These are phyloP conservation scores for Mystacornis crossleyi DNA, from an alignment of 2,113 vertebrate genomes.

Conservation along the genomic window DNA sequence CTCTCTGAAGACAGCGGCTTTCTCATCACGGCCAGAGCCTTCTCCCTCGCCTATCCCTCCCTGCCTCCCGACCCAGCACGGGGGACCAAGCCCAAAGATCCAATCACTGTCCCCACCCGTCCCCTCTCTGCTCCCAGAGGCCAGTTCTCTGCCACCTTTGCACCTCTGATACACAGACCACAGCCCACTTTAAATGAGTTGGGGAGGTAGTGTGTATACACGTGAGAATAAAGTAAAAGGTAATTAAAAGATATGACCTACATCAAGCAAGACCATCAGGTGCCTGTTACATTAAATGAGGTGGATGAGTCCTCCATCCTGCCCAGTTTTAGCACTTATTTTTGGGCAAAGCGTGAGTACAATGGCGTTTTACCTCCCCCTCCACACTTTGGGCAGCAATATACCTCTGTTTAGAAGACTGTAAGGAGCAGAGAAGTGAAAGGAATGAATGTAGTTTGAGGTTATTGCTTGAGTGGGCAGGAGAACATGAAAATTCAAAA, in stretches of 20 bases:
- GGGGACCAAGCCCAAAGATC: too few species aligned
- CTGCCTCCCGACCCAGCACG: background rate
- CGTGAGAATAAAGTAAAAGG: background rate
- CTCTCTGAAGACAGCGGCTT: accelerated
- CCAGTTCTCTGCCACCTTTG: background rate
- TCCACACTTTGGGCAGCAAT: background rate
- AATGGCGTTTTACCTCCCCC: background rate
- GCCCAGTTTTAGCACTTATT: background rate
- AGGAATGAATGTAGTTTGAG: background rate
- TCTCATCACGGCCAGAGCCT: accelerated
- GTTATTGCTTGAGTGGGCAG: conserved; percentile 34
- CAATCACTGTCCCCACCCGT: accelerated
- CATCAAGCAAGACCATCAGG: background rate
- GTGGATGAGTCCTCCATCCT: background rate
- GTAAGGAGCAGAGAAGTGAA: background rate
- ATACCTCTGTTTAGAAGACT: background rate
- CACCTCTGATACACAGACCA: accelerated
- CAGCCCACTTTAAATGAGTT: background rate
- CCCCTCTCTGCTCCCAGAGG: background rate
- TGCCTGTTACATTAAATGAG: background rate
- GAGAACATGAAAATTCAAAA: conserved; percentile 37
- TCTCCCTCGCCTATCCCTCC: background rate
- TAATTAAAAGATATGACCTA: background rate
- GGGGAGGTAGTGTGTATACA: accelerated
- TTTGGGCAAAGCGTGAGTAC: background rate